Percentiles rank a stretch among this genome's conserved stretches.
These are phyloP conservation scores for Escarpia spicata DNA, from an alignment of 2,888 invertebrate genomes.

Conservation along the genomic window DNA sequence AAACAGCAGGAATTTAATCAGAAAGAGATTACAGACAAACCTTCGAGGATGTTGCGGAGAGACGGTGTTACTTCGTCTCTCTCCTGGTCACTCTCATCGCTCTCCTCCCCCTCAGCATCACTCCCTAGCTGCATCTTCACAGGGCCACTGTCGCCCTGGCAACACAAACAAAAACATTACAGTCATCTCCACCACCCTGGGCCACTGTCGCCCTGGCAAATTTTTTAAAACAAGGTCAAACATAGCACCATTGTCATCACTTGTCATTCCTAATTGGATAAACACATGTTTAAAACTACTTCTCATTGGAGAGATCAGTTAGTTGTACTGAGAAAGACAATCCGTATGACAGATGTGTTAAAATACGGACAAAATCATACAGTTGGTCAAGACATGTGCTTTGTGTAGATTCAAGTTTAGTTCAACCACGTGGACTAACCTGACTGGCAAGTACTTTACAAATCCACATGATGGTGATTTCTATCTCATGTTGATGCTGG, in stretches of 20 bases:
- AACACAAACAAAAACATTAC: neutral
- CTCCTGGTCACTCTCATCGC: constrained; percentile 58
- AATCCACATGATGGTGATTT: constrained; percentile 14
- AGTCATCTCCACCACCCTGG: constrained; percentile 40
- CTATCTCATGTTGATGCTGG: too few relatives aligned
- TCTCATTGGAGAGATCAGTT: too few relatives aligned
- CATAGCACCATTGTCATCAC: too few relatives aligned
- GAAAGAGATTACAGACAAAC: constrained; percentile 61
- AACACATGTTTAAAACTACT: too few relatives aligned
- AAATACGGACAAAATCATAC: neutral
- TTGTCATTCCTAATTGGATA: too few relatives aligned
- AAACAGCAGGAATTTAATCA: neutral
- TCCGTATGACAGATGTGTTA: neutral
- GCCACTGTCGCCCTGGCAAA: neutral
- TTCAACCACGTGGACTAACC: too few relatives aligned
- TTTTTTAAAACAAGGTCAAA: too few relatives aligned
- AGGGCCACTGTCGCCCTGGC: neutral
- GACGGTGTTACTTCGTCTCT: constrained; percentile 62
- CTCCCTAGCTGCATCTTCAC: constrained; percentile 51
- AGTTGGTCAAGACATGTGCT: neutral
- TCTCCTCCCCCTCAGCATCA: constrained; percentile 68
- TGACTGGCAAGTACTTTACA: neutral
- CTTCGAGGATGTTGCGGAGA: constrained; percentile 82
- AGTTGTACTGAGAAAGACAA: neutral
- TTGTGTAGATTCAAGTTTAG: too few relatives aligned